Percentiles rank a stretch among this genome's conserved stretches.
Evolutionary conservation across 30 jellyfish, hydroid and myxozoan species (phyloP).

Genomic region (Hydra vulgaris): DNA sequence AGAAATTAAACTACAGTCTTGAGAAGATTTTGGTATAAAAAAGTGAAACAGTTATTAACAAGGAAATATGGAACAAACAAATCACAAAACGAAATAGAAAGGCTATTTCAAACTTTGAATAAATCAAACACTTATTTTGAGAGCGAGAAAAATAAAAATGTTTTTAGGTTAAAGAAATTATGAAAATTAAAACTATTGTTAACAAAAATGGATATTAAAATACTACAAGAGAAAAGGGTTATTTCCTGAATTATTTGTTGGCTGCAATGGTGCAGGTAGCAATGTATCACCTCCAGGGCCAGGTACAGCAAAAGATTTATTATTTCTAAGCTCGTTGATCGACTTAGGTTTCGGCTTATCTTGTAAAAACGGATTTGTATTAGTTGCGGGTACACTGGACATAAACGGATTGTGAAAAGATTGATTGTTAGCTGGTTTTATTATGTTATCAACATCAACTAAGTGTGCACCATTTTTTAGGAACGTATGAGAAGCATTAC

Average conservation of each 20-base stretch:
- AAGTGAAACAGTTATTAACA: too few relatives aligned
- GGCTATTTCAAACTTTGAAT: not conserved
- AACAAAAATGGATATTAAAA: not conserved
- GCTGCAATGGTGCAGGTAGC: constrained; percentile 70
- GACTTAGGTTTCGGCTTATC: constrained; percentile 98
- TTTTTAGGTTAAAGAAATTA: not conserved
- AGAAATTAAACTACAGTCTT: not conserved
- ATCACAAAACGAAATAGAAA: too few relatives aligned
- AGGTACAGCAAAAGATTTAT: constrained; percentile 33
- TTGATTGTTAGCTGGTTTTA: constrained; percentile 37
- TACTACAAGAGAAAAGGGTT: constrained; percentile 46
- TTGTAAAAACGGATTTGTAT: constrained; percentile 77
- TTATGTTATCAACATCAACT: constrained; percentile 77
- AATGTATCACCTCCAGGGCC: constrained; percentile 43
- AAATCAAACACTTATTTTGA: not conserved
- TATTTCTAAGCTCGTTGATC: constrained; percentile 79
- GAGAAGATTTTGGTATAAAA: too few relatives aligned
- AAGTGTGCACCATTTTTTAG: constrained; percentile 66
- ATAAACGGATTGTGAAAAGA: constrained; percentile 51
- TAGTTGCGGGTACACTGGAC: constrained; percentile 41
- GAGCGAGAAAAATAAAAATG: not conserved
- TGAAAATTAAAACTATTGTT: not conserved
- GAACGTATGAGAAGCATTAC: constrained; percentile 28
- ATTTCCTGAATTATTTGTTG: constrained; percentile 35
- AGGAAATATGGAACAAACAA: too few relatives aligned